Conservation (phyloP, 2,888 invertebrate species). For the Toxonevra muliebris region DNA sequence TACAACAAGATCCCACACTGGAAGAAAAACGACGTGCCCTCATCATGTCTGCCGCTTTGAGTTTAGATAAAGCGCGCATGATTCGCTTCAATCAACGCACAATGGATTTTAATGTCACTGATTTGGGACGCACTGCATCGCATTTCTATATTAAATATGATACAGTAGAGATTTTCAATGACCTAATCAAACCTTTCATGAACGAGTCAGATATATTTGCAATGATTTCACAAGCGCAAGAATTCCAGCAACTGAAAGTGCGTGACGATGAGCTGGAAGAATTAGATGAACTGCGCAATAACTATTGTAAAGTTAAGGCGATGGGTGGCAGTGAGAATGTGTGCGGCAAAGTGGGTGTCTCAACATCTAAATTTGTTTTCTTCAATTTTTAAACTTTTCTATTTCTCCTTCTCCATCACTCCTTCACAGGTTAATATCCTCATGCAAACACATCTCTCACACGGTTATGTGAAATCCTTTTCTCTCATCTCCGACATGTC, state of each 20-base stretch:
- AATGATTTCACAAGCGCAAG: slow-evolving; percentile 91
- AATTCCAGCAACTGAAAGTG: slow-evolving; percentile 95
- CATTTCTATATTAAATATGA: slow-evolving; percentile 97
- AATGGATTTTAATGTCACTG: slow-evolving; percentile 80
- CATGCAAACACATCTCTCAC: slow-evolving; percentile 88
- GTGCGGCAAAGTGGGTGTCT: slow-evolving; percentile 78
- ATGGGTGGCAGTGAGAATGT: slow-evolving; percentile 88
- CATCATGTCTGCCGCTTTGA: slow-evolving; percentile 81
- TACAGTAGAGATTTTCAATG: slow-evolving; percentile 93
- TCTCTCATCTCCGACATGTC: slow-evolving; percentile 63
- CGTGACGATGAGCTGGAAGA: slow-evolving; percentile 96
- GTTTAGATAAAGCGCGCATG: slow-evolving; percentile 93
- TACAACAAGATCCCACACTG: slow-evolving; percentile 81
- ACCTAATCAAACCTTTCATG: slow-evolving; percentile 82
- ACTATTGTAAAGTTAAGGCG: slow-evolving; percentile 81
- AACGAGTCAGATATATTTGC: slow-evolving; percentile 86
- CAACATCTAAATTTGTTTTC: neutral
- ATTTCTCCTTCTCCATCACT: neutral
- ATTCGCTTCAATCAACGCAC: slow-evolving; percentile 87
- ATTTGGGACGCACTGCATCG: slow-evolving; percentile 95
- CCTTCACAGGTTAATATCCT: slow-evolving; percentile 75
- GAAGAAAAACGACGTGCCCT: slow-evolving; percentile 80
- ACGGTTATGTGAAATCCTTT: slow-evolving; percentile 75
- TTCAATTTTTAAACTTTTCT: neutral
- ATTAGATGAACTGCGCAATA: slow-evolving; percentile 78